Conservation (phyloP, 2,113 vertebrate species). For the Genyomyrus donnyi region DNA sequence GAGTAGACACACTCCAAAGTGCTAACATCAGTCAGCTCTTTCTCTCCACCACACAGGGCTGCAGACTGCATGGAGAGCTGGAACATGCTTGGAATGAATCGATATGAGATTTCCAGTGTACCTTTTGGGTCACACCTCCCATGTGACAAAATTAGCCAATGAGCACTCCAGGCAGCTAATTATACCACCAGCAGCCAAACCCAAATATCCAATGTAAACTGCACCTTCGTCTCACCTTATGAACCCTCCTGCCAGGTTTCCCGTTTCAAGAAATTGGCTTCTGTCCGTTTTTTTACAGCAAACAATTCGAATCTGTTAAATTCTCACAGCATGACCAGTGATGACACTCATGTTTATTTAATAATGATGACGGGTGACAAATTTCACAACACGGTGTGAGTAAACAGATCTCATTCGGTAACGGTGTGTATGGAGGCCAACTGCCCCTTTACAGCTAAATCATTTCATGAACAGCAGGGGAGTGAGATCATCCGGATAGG, state of each 20-base stretch:
- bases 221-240: not conserved
- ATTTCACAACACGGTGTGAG: conserved; percentile 57
- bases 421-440: not conserved
- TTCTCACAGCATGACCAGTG: not conserved
- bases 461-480: not conserved
- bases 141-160: not conserved
- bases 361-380: conserved; percentile 44
- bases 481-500: not conserved
- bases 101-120: not conserved
- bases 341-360: not conserved
- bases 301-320: conserved; percentile 28
- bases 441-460: not conserved
- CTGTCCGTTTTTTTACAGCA: too few relatives aligned
- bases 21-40: not conserved
- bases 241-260: not conserved
- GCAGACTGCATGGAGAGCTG: not conserved
- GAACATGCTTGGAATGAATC: not conserved
- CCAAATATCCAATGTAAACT: not conserved
- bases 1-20: not conserved
- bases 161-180: not conserved
- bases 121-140: not conserved
- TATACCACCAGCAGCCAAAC: not conserved
- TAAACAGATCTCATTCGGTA: conserved; percentile 24
- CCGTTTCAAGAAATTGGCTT: not conserved
- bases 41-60: not conserved